Conservation (phyloP, 1,140 invertebrate species). For the Doryteuthis pealeii region DNA sequence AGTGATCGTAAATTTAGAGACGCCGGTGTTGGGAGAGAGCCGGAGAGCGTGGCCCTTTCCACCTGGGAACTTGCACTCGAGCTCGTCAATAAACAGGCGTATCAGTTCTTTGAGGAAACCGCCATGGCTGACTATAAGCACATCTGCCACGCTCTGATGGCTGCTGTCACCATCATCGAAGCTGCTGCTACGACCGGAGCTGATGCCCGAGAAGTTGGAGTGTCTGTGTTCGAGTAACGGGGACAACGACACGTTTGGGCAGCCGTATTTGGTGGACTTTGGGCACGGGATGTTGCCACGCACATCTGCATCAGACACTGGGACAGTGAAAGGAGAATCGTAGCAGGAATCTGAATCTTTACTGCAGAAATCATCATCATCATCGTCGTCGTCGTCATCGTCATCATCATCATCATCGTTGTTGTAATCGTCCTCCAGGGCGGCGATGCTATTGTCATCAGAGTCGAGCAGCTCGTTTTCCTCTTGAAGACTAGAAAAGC, state of each 20-base stretch:
- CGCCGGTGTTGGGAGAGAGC: slow-evolving; percentile 55
- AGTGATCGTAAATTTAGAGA: slow-evolving; percentile 51
- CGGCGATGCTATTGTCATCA: slow-evolving; percentile 1
- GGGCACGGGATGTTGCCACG: slow-evolving; percentile 16
- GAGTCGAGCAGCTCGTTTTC: neutral
- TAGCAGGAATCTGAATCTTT: slow-evolving; percentile 15
- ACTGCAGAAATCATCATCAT: slow-evolving; percentile 6
- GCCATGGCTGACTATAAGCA: slow-evolving; percentile 58
- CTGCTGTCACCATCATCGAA: slow-evolving; percentile 54
- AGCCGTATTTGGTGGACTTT: slow-evolving; percentile 30
- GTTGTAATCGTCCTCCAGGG: neutral
- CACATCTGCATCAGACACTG: slow-evolving; percentile 16
- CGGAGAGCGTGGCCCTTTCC: slow-evolving; percentile 49
- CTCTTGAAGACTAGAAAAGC: slow-evolving; percentile 8
- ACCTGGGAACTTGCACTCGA: slow-evolving; percentile 57
- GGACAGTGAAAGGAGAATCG: slow-evolving; percentile 5
- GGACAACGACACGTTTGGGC: slow-evolving; percentile 56
- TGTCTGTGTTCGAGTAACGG: slow-evolving; percentile 48
- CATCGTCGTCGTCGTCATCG: slow-evolving; percentile 16
- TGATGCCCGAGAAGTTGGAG: slow-evolving; percentile 44
- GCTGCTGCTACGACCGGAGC: slow-evolving; percentile 54
- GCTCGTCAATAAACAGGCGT: slow-evolving; percentile 53
- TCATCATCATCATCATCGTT: slow-evolving; percentile 16
- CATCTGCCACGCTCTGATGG: slow-evolving; percentile 46
- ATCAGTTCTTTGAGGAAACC: slow-evolving; percentile 56